These are phyloP conservation scores for Pongo pygmaeus DNA, from an alignment of 2,113 vertebrate species.

Conservation along the genomic window DNA sequence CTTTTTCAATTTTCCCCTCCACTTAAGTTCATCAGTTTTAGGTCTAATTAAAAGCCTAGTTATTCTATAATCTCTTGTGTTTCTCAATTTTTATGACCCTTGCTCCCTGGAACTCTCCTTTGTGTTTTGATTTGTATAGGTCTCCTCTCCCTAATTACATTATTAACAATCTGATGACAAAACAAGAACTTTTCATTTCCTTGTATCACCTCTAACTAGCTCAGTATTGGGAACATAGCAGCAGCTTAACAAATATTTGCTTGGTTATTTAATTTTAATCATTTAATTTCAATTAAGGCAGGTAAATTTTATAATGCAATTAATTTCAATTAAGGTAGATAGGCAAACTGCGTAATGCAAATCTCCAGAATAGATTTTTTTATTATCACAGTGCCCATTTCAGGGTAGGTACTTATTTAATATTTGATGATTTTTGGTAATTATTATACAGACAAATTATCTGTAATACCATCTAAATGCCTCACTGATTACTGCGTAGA, in stretches of 20 bases:
- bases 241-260: slow-evolving; percentile 4
- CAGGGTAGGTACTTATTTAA: neutral
- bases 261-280: slow-evolving; percentile 25
- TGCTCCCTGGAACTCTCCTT: neutral
- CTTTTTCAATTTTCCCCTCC: neutral
- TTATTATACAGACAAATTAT: slow-evolving; percentile 20
- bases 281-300: slow-evolving; percentile 51
- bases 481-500: slow-evolving; percentile 4
- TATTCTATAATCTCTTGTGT: neutral
- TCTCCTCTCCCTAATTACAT: neutral
- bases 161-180: neutral
- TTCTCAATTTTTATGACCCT: neutral
- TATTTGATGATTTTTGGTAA: slow-evolving; percentile 41
- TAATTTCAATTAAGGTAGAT: slow-evolving; percentile 14
- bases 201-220: neutral
- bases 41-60: neutral
- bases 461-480: neutral
- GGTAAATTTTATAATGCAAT: neutral
- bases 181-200: neutral
- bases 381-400: neutral
- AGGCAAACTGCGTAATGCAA: neutral
- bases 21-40: neutral
- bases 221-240: neutral
- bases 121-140: neutral
- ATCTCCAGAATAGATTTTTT: neutral